A percentile compares a stretch with the other conserved stretches of the same genome.
These are phyloP conservation scores for Idaea dimidiata DNA, from an alignment of 2,888 invertebrate species.

Conservation along the genomic window DNA sequence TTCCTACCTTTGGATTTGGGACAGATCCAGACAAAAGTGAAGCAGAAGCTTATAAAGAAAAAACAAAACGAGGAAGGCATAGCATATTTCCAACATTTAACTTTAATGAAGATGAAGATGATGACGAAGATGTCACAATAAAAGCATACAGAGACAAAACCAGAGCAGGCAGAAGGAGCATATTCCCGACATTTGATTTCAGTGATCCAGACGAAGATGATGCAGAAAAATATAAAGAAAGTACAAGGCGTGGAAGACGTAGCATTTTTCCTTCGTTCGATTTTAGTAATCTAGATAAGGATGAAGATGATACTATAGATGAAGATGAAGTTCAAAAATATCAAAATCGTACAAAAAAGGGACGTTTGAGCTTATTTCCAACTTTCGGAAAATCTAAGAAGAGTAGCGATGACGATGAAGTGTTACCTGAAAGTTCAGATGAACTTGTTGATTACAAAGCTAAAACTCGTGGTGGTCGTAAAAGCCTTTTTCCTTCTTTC, in stretches of 20 bases:
- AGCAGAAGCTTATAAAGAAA: conserved; percentile 61
- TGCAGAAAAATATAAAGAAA: conserved; percentile 62
- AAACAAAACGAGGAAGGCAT: conserved; percentile 60
- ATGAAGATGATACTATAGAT: conserved; percentile 63
- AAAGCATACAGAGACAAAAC: conserved; percentile 63
- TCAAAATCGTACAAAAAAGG: conserved; percentile 66
- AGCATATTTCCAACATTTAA: conserved; percentile 69
- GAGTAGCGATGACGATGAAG: conserved; percentile 52
- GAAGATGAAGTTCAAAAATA: conserved; percentile 69
- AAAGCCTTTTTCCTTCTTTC: conserved; percentile 68
- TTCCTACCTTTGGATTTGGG: conserved; percentile 54
- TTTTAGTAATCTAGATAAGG: conserved; percentile 55
- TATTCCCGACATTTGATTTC: conserved; percentile 70
- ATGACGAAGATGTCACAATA: conserved; percentile 61
- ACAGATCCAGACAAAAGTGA: conserved; percentile 49
- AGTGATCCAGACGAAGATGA: conserved; percentile 65
- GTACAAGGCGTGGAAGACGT: conserved; percentile 60
- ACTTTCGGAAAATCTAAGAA: conserved; percentile 66
- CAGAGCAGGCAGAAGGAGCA: conserved; percentile 61
- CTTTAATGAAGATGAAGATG: conserved; percentile 61
- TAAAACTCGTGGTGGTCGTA: conserved; percentile 61
- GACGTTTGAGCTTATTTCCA: conserved; percentile 66
- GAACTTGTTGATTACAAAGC: conserved; percentile 70
- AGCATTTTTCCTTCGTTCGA: conserved; percentile 72
- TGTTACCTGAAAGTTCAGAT: conserved; percentile 70